Evolutionary conservation across 2,888 invertebrate species (phyloP), one percentile per base, ranked within the genome.

Genomic region (Hermaeophaga mercurialis): DNA sequence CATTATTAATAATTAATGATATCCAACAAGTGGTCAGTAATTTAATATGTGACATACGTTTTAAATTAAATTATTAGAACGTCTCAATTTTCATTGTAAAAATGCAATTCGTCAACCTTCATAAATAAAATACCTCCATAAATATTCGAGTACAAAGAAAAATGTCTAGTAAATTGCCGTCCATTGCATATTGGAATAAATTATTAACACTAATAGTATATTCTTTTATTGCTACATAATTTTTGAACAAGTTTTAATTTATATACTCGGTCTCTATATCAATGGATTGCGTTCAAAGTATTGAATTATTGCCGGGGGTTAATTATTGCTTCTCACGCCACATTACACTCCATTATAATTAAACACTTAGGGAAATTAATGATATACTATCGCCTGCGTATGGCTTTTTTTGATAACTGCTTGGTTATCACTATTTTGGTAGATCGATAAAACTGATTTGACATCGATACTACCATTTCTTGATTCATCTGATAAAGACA

Each of bases 241-340:
- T 59, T 59, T 59, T 59, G 55, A 56, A 48, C 55, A 50, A 62
- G 53, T 62, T 50, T 62, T 61, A 52, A 58, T 58, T 58, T 47
- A 54, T n/a, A n/a, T 58, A 46, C 43, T 53, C 38, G 33, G 36
- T 38, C 38, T 56, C 31, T 34, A 18, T 61, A 58, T 55, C 58
- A 53, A 59, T 57, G 59, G 49, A 45, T 46, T 46, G 58, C 54
- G 54, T 60, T 60, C 61, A 58, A 56, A 58, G 48, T 61, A 56
- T 61, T 62, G 56, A 64, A 56, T 59, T 65, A 63, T 63, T 60
- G 57, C 54, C 44, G 18, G 4, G n/a, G 48, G 60, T 58, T 67
- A 66, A 67, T 66, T 62, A 54, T 62, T 53, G 53, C 58, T 57
- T 62, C 61, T 62, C 67, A 67, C 65, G 65, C 63, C 58, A 62